A percentile compares a stretch with the other conserved stretches of the same genome.
Conservation (phyloP, 2,888 invertebrate species). For the Morpho achilles region DNA sequence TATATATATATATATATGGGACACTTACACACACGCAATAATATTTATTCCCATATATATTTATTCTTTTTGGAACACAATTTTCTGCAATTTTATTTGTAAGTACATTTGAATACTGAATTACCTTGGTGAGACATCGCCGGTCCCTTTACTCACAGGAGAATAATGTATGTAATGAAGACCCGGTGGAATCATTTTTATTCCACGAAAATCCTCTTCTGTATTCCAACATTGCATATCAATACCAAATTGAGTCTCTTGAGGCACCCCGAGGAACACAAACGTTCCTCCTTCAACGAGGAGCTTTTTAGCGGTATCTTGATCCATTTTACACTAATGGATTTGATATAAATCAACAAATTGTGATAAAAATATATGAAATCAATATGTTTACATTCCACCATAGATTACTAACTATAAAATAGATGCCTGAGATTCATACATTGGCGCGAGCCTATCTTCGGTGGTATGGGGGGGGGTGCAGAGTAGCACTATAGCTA, state of each 20-base stretch:
- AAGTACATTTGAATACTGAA: too few species aligned
- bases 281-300: slow-evolving; percentile 90
- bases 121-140: slow-evolving; percentile 83
- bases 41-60: too few species aligned
- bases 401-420: too few species aligned
- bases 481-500: too few species aligned
- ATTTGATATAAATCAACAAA: background rate
- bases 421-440: too few species aligned
- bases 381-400: slow-evolving; percentile 52
- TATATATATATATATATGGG: too few species aligned
- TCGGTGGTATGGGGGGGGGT: too few species aligned
- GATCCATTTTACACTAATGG: slow-evolving; percentile 78
- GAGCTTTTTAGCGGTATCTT: slow-evolving; percentile 85
- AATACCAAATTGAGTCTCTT: slow-evolving; percentile 97
- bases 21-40: too few species aligned
- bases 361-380: background rate
- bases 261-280: slow-evolving; percentile 91
- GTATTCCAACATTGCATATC: slow-evolving; percentile 91
- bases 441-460: too few species aligned
- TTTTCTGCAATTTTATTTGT: too few species aligned
- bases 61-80: too few species aligned
- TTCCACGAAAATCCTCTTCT: slow-evolving; percentile 94
- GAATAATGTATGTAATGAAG: slow-evolving; percentile 96
- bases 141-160: slow-evolving; percentile 79
- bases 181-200: slow-evolving; percentile 99